Base-by-base conservation (phyloP, 2,113 vertebrate species). In the Tragulus kanchil region DNA sequence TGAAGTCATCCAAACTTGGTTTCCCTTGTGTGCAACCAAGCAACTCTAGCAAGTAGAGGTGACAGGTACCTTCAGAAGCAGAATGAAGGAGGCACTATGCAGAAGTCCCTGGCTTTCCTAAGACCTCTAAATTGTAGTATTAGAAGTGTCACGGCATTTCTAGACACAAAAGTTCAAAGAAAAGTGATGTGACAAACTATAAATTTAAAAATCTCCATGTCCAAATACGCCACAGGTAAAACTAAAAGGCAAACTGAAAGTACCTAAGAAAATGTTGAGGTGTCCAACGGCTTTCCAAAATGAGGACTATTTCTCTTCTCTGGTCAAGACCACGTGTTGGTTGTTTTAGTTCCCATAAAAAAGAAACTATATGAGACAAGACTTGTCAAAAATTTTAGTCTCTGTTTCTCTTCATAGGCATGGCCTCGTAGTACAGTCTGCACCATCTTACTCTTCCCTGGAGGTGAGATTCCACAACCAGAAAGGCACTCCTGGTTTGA, bases 341-440 rank as follows among this genome's bases (percentile, higher is more conserved):
- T 79, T 71, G 28, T 61, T 90, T 85, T 81, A 50, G 65, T 75
- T 11, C 31, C 16, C 61, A 17, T 81, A 13, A 65, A n/a, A 89
- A 52, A 92, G n/a, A 93, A 93, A 95, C 52, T 73, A 93, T 13
- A 75, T 36, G 10, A 79, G 56, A 85, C 19, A 59, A 84, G 81
- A 85, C 45, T 50, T 90, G 36, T 36, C 62, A 75, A 61, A 89
- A 64, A 65, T 64, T 85, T 85, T 62, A 73, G 52, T 89, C 14
- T 88, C 10, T 92, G 52, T 45, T 48, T 69, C 69, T 84, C 84
- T 81, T 56, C 50, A 65, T 89, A 85, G 36, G 19, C 9, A 45
- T 15, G 19, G 42, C 5, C 42, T 75, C 50, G 25, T 45, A 65
- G 16, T 14, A 52, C 31, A 54, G 12, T 25, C 25, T 52, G 50